Evolutionary conservation across 2,113 vertebrate genomes (phyloP).

Genomic region (Barnardius zonarius): DNA sequence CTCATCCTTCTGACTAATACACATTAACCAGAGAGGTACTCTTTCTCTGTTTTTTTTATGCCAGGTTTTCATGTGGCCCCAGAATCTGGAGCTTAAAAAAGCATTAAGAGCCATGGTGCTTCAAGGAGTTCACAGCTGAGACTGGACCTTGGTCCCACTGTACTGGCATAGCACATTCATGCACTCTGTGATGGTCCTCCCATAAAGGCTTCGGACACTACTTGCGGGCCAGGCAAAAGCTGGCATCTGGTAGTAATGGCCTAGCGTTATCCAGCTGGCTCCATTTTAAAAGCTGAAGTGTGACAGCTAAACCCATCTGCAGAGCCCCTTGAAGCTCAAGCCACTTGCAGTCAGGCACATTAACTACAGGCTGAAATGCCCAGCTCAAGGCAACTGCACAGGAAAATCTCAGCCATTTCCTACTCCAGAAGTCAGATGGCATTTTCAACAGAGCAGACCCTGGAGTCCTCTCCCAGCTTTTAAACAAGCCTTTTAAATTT

Average conservation of each 20-base stretch:
- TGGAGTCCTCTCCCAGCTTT: neutral
- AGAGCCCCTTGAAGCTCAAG: neutral
- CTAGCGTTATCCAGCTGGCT: neutral
- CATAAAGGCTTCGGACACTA: neutral
- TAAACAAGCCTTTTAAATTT: neutral
- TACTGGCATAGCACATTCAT: neutral
- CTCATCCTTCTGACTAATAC: neutral
- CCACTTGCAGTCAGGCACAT: neutral
- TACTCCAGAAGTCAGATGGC: fast-evolving
- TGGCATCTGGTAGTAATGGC: neutral
- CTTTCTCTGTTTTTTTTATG: neutral
- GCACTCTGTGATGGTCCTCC: neutral
- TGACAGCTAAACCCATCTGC: neutral
- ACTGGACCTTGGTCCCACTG: neutral
- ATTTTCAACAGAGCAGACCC: neutral
- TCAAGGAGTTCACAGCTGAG: neutral
- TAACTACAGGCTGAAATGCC: neutral
- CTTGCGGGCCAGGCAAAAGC: neutral
- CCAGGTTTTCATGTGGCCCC: neutral
- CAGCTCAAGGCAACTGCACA: neutral
- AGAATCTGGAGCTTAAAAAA: neutral
- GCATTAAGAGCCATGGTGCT: fast-evolving
- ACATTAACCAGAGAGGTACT: neutral
- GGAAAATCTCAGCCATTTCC: neutral
- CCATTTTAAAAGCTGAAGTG: neutral